Percentiles rank a stretch among this genome's conserved stretches.
Evolutionary conservation across 2,888 invertebrate species (phyloP).

Genomic region (Eurytoma adleriae): DNA sequence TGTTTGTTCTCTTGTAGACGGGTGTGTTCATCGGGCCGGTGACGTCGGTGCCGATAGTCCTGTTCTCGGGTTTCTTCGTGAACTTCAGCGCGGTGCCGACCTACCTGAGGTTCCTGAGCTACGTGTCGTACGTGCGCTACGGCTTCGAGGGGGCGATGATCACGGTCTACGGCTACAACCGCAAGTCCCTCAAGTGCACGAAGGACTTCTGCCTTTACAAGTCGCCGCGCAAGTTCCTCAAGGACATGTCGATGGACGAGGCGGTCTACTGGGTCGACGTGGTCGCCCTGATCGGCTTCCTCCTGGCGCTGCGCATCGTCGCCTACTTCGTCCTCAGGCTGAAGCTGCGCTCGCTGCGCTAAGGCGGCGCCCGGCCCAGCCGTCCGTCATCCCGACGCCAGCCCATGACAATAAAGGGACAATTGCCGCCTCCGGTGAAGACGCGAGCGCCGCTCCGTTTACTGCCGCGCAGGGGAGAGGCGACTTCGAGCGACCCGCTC

Average conservation of each 20-base stretch:
- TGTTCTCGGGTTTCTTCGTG: conserved; percentile 97
- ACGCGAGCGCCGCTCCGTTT: background rate
- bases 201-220: conserved; percentile 90
- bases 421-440: background rate
- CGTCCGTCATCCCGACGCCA: too few relatives aligned
- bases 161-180: conserved; percentile 91
- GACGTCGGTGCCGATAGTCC: conserved; percentile 91
- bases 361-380: background rate
- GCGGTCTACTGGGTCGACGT: conserved; percentile 89
- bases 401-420: background rate
- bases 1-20: conserved; percentile 75
- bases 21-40: conserved; percentile 89
- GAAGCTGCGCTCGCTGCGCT: conserved; percentile 81
- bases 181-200: conserved; percentile 89
- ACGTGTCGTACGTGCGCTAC: conserved; percentile 93
- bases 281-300: conserved; percentile 87
- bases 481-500: background rate
- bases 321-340: conserved; percentile 91
- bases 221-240: conserved; percentile 88
- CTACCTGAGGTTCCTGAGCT: conserved; percentile 93
- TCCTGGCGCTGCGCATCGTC: conserved; percentile 86
- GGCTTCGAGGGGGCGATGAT: conserved; percentile 96
- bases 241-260: conserved; percentile 89
- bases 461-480: background rate
- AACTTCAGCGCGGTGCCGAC: conserved; percentile 93